These are phyloP conservation scores for Dicaeum eximium DNA, from an alignment of 2,113 vertebrate genomes.

Conservation along the genomic window DNA sequence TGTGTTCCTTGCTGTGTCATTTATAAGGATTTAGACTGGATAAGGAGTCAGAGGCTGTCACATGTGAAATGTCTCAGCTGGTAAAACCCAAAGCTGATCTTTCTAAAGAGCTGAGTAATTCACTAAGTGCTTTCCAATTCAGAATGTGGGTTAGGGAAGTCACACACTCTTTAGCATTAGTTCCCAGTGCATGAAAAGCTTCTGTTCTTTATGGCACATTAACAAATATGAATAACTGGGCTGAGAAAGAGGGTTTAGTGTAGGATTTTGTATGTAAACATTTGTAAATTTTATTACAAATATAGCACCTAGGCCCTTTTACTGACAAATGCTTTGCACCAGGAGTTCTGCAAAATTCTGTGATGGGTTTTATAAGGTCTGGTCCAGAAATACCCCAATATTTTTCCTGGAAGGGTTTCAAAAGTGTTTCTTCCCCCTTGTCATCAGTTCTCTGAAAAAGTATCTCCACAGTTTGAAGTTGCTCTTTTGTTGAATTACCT, in stretches of 20 bases:
- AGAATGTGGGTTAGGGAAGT: not conserved
- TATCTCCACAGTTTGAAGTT: not conserved
- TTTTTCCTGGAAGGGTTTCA: not conserved
- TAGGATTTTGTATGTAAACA: not conserved
- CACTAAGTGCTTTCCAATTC: not conserved
- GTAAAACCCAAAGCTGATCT: not conserved
- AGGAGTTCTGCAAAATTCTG: not conserved
- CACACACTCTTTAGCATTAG: not conserved
- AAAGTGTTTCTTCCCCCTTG: not conserved
- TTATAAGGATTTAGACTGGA: not conserved
- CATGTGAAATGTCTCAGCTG: not conserved
- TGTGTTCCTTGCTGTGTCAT: not conserved
- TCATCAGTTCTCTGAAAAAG: not conserved
- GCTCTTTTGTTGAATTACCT: not conserved
- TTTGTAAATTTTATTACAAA: not conserved
- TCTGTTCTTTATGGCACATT: not conserved
- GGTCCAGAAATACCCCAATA: not conserved
- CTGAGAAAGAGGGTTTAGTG: not conserved
- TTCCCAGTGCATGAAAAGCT: not conserved
- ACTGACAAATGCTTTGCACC: not conserved
- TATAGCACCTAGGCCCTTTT: not conserved
- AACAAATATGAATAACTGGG: not conserved
- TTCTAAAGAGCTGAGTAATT: not conserved
- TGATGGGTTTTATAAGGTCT: not conserved
- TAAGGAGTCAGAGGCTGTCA: not conserved